Conservation (phyloP, 2,888 invertebrate genomes). For the Phyllotreta cruciferae region DNA sequence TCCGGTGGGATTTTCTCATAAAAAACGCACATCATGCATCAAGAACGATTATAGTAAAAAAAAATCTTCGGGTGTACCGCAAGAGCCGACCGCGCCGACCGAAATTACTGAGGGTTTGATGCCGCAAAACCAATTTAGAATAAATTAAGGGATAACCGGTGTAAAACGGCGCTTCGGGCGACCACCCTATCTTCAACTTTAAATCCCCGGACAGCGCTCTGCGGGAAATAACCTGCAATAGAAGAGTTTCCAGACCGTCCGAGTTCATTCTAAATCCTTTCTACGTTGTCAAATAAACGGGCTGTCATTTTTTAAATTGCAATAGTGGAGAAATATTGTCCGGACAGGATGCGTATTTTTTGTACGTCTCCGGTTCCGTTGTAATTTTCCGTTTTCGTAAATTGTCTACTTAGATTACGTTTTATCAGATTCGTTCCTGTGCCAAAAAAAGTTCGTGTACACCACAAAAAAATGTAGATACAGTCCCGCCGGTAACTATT, state of each 20-base stretch:
- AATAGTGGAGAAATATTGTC: slow-evolving; percentile 13
- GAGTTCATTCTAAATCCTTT: slow-evolving; percentile 11
- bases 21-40: not conserved
- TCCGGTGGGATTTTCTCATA: too few relatives aligned
- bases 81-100: slow-evolving; percentile 2
- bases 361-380: slow-evolving; percentile 2
- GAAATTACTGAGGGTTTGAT: not conserved
- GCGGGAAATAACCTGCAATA: slow-evolving; percentile 12
- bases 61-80: not conserved
- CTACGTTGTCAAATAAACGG: slow-evolving; percentile 9
- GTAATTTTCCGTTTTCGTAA: slow-evolving; percentile 5
- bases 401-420: slow-evolving; percentile 2
- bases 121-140: slow-evolving; percentile 12
- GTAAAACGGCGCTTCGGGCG: slow-evolving; percentile 9
- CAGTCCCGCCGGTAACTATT: too few relatives aligned
- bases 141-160: slow-evolving; percentile 7
- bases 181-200: slow-evolving; percentile 11
- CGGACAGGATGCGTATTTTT: slow-evolving; percentile 1
- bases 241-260: slow-evolving; percentile 7
- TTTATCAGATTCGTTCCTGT: not conserved
- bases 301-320: slow-evolving; percentile 9
- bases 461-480: too few relatives aligned
- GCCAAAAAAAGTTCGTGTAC: too few relatives aligned
- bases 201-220: slow-evolving; percentile 7
- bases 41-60: slow-evolving; percentile 7